These are phyloP conservation scores for Alouatta palliata DNA, from an alignment of 2,113 vertebrate species.

Conservation along the genomic window DNA sequence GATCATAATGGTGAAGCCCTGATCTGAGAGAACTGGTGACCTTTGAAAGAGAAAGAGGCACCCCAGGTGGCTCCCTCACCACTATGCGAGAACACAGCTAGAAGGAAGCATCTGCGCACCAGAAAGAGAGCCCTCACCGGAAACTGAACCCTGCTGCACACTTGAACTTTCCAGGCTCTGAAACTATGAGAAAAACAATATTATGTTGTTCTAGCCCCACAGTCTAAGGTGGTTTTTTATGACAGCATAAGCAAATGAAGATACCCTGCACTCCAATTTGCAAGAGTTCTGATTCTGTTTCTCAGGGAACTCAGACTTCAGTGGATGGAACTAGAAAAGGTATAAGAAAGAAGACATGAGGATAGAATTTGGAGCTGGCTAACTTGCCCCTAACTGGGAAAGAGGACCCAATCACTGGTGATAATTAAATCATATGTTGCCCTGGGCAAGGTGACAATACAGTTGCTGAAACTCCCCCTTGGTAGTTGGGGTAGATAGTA, in stretches of 20 bases:
- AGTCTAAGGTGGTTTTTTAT: neutral
- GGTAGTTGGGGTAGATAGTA: too few species aligned
- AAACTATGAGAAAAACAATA: neutral
- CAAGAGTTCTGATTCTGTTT: neutral
- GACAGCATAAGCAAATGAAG: neutral
- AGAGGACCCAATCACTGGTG: neutral
- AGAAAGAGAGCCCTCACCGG: neutral
- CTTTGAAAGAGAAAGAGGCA: neutral
- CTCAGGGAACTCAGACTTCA: neutral
- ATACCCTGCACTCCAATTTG: neutral
- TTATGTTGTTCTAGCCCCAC: neutral
- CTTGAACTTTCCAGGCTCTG: neutral
- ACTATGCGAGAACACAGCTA: accelerated
- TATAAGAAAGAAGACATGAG: neutral
- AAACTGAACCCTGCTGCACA: neutral
- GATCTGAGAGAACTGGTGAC: neutral
- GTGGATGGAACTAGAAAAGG: neutral
- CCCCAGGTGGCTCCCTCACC: too few species aligned
- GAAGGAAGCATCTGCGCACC: neutral
- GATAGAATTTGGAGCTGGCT: neutral
- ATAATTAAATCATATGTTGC: neutral
- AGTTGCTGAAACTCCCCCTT: neutral
- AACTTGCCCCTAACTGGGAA: neutral
- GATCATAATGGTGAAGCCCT: neutral
- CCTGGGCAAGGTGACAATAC: too few species aligned